A percentile compares a stretch with the other conserved stretches of the same genome.
Conservation (phyloP, 1,140 invertebrate species). For the Drosophila setifemur region DNA sequence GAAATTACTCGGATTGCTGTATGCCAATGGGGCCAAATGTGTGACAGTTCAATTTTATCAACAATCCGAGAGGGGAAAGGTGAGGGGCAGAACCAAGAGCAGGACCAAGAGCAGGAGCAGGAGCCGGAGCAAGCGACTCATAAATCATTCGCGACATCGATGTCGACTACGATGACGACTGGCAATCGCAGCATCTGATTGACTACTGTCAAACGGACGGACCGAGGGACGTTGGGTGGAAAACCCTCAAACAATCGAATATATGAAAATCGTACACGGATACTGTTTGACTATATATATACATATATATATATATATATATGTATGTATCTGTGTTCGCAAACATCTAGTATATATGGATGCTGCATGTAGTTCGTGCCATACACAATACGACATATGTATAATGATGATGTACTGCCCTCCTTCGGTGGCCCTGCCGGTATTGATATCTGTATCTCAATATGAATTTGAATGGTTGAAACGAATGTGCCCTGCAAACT, state of each 20-base stretch:
- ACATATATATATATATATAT: not conserved
- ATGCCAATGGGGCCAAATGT: slow-evolving; percentile 38
- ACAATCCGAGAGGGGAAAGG: slow-evolving; percentile 9
- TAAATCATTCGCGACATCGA: slow-evolving; percentile 75
- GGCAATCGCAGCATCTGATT: slow-evolving; percentile 73
- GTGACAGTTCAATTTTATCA: slow-evolving; percentile 73
- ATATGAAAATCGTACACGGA: slow-evolving; percentile 8
- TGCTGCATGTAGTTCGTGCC: slow-evolving; percentile 22
- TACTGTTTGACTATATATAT: slow-evolving; percentile 21
- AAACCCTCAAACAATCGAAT: slow-evolving; percentile 14
- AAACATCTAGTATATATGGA: not conserved
- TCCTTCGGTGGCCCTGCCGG: slow-evolving; percentile 3
- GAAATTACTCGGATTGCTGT: slow-evolving; percentile 60
- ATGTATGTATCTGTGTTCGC: slow-evolving; percentile 1
- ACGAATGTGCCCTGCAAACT: slow-evolving; percentile 27
- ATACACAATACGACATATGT: slow-evolving; percentile 26
- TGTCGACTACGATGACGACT: slow-evolving; percentile 76
- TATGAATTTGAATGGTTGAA: slow-evolving; percentile 35
- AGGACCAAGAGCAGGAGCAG: not conserved
- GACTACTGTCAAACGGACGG: slow-evolving; percentile 66
- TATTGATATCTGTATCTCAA: slow-evolving; percentile 3
- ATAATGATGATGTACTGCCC: slow-evolving; percentile 36
- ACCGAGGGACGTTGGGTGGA: slow-evolving; percentile 17
- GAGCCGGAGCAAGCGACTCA: slow-evolving; percentile 49
- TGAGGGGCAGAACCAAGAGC: not conserved